These are phyloP conservation scores for Myathropa florea DNA, from an alignment of 2,888 invertebrate genomes.

Conservation along the genomic window DNA sequence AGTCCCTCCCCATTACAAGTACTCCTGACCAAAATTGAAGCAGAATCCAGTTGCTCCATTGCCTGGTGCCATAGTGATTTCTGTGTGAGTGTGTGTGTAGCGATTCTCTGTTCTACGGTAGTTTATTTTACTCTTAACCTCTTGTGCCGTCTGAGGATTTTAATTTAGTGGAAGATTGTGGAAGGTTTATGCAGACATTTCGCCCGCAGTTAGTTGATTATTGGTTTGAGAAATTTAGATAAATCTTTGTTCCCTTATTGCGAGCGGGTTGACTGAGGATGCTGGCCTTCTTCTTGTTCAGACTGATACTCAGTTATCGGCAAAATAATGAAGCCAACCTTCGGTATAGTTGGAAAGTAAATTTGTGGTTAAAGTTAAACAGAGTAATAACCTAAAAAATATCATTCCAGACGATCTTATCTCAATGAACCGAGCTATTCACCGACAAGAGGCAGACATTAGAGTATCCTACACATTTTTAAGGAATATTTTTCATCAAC, in stretches of 20 bases:
- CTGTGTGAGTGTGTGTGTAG: not conserved
- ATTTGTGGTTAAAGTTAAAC: not conserved
- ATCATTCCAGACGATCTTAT: not conserved
- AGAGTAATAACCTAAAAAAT: not conserved
- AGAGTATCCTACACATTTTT: too few relatives aligned
- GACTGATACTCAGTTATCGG: not conserved
- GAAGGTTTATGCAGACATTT: slow-evolving; percentile 8
- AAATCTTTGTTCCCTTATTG: slow-evolving; percentile 34
- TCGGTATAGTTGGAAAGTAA: not conserved
- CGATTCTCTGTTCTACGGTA: slow-evolving; percentile 23
- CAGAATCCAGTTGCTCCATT: slow-evolving; percentile 23
- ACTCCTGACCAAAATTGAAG: slow-evolving; percentile 19
- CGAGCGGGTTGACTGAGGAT: not conserved
- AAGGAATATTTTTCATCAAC: too few relatives aligned
- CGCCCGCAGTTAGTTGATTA: slow-evolving; percentile 2
- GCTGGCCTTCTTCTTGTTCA: not conserved
- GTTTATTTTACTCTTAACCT: slow-evolving; percentile 41
- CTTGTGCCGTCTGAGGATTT: slow-evolving; percentile 25
- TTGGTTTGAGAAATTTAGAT: slow-evolving; percentile 31
- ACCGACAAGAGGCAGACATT: too few relatives aligned
- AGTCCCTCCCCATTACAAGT: not conserved
- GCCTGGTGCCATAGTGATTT: not conserved
- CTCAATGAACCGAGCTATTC: too few relatives aligned
- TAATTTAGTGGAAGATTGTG: slow-evolving; percentile 26
- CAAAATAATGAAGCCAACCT: not conserved